A percentile compares a stretch with the other conserved stretches of the same genome.
phyloP scores from a whole-genome alignment of 2,113 vertebrate genomes.

The Loxodonta africana region DNA sequence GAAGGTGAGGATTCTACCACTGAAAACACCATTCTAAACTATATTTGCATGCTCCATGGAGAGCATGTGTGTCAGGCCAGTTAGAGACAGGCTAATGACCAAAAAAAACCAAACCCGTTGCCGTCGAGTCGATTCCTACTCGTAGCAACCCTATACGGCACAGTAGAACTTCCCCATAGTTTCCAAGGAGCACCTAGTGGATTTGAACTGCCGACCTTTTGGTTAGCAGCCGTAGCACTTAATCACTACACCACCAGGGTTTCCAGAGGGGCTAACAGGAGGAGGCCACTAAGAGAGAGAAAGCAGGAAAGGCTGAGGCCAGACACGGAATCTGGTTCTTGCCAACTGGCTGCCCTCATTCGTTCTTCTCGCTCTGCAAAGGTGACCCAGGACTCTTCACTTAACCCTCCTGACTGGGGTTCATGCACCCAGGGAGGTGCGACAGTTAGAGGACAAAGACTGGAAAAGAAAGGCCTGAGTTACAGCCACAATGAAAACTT shows the following conservation, averaged over 20 bases:
- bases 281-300: neutral
- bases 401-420: neutral
- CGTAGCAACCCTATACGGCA: too few relatives aligned
- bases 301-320: neutral
- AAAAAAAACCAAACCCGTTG: too few relatives aligned
- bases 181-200: too few relatives aligned
- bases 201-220: too few relatives aligned
- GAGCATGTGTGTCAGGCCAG: fast-evolving
- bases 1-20: neutral
- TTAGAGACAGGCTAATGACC: neutral
- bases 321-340: neutral
- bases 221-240: too few relatives aligned
- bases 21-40: neutral
- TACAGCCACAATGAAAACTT: neutral
- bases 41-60: too few relatives aligned
- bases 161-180: too few relatives aligned
- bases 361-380: neutral
- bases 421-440: neutral
- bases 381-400: neutral
- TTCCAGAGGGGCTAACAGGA: neutral
- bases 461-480: neutral
- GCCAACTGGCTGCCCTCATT: neutral
- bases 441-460: neutral
- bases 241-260: too few relatives aligned
- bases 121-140: too few relatives aligned